Percentiles rank a stretch among this genome's conserved stretches.
These are phyloP conservation scores for Lasioglossum malachurum DNA, from an alignment of 2,888 invertebrate genomes.

Conservation along the genomic window DNA sequence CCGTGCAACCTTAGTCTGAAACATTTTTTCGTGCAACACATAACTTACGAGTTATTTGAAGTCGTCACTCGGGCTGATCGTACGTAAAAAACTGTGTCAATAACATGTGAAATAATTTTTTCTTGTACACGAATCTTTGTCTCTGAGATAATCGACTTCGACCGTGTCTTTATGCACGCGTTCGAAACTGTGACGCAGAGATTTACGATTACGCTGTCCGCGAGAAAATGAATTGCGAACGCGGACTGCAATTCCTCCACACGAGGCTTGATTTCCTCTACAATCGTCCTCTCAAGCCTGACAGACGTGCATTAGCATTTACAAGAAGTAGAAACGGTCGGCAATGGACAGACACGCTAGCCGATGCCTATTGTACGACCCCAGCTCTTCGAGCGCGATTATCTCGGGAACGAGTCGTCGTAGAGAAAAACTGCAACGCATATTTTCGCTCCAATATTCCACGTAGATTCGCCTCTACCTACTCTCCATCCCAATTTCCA, in stretches of 20 bases:
- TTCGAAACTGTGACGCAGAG: neutral
- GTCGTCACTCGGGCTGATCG: too few relatives aligned
- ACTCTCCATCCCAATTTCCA: neutral
- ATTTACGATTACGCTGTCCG: neutral
- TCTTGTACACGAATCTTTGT: too few relatives aligned
- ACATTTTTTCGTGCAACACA: too few relatives aligned
- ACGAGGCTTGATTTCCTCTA: neutral
- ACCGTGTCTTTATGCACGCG: neutral
- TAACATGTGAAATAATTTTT: neutral
- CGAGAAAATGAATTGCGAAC: neutral
- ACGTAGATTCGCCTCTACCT: neutral
- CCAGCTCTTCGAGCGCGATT: neutral
- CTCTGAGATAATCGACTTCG: neutral
- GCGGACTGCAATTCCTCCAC: neutral
- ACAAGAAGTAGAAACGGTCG: neutral
- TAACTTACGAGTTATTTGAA: too few relatives aligned
- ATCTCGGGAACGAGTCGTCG: neutral
- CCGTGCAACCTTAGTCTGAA: too few relatives aligned
- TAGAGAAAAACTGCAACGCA: neutral
- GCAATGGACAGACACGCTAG: neutral
- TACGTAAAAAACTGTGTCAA: neutral
- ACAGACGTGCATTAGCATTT: neutral
- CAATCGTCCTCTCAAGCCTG: neutral
- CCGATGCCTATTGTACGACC: neutral
- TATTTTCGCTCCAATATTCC: neutral